These are phyloP conservation scores for Phortica okadai DNA, from an alignment of 2,888 invertebrate genomes.

Conservation along the genomic window DNA sequence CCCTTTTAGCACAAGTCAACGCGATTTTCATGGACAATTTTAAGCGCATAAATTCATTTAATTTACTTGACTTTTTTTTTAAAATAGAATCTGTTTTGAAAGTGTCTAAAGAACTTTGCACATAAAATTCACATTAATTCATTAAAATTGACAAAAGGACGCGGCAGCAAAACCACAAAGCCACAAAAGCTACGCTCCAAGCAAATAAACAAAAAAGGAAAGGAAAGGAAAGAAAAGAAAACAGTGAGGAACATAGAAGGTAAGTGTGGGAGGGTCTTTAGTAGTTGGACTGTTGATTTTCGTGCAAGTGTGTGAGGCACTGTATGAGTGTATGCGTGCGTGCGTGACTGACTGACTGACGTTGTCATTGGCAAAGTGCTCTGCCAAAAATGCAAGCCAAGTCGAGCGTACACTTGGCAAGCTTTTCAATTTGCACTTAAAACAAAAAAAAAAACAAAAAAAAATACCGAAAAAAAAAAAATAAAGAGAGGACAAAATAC, in stretches of 20 bases:
- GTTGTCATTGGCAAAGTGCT: constrained; percentile 31
- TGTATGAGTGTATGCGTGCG: background rate
- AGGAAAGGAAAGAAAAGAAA: background rate
- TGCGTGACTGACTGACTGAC: constrained; percentile 39
- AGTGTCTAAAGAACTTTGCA: constrained; percentile 58
- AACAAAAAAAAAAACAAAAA: background rate
- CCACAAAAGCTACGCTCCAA: constrained; percentile 52
- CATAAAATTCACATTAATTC: constrained; percentile 70
- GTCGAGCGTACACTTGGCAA: constrained; percentile 63
- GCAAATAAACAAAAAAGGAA: background rate
- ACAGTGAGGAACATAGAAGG: background rate
- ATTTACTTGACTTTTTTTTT: constrained; percentile 53
- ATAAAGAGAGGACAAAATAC: no score
- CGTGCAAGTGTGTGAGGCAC: constrained; percentile 37
- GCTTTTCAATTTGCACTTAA: constrained; percentile 60
- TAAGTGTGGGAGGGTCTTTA: background rate
- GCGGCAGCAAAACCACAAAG: constrained; percentile 39
- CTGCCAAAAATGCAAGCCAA: constrained; percentile 58
- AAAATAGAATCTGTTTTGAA: background rate
- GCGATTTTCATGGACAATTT: constrained; percentile 1
- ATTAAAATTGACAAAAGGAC: constrained; percentile 69
- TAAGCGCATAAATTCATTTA: constrained; percentile 62
- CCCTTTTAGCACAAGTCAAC: background rate
- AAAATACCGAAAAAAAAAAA: no score
- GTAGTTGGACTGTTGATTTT: background rate